Evolutionary conservation across 2,797 vertebrate species (phyloP), one percentile per base, ranked within the genome.

Genomic region (Coranthus polyacanthus): DNA sequence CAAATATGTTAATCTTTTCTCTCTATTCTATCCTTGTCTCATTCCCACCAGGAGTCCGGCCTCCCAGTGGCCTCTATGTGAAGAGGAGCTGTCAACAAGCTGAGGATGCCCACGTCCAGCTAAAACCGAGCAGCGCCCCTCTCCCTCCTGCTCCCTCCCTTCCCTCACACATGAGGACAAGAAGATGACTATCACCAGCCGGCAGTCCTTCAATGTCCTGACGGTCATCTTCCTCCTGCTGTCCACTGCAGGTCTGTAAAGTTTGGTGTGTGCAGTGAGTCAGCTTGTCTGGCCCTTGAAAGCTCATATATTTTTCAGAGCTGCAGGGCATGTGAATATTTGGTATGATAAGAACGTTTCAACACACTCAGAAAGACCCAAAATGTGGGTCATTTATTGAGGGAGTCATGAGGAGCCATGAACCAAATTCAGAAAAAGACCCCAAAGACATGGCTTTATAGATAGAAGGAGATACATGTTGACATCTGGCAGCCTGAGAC

Each of bases 131-230:
- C 68, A 65, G 72, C 80, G 38, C 72, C 85, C 74, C 74, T 68
- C 64, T 46, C 45, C 73, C 70, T 45, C 57, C 68, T 37, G 56
- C 72, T 81, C 89, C 87, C 82, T 77, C 78, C 88, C 89, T 86
- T 68, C 79, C 61, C 64, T 83, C 82, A 90, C 88, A 92, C 82
- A 96, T 97, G 97, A 96, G 89, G 95, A 94, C 94, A 90, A 91
- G 94, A 98, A 89, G 94, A 99, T 99, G 98, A 97, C 95, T 95
- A 95, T 95, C 94, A 96, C 95, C 94, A 96, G 94, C 92, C 94
- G 86, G 87, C 95, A 94, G 93, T 94, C 95, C 94, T 88, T 96
- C 93, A 96, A 97, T 83, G 93, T 94, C 93, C 95, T 97, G 91
- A 92, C 94, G 50, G 88, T 97, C 86, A 87, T 96, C 78, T 92